A percentile compares a stretch with the other conserved stretches of the same genome.
Conservation (phyloP, 2,888 invertebrate species). For the Syritta pipiens region DNA sequence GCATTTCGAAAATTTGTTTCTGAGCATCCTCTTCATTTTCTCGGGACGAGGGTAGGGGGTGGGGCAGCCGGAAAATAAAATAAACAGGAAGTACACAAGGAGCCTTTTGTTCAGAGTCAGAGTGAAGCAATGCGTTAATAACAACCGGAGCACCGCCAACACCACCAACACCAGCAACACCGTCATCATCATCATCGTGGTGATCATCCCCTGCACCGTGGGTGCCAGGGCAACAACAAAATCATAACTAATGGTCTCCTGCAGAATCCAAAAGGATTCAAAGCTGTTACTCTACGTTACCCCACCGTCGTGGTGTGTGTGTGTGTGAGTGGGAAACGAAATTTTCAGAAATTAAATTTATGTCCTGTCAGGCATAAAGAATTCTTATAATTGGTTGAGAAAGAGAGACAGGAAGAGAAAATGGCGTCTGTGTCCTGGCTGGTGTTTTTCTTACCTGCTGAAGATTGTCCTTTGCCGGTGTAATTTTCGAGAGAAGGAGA, state of each 20-base stretch:
- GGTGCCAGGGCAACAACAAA: not conserved
- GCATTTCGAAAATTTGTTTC: constrained; percentile 19
- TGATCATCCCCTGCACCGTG: not conserved
- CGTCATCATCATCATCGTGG: not conserved
- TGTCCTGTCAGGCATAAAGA: constrained; percentile 51
- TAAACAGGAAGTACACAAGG: constrained; percentile 11
- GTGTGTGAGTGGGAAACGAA: constrained; percentile 1
- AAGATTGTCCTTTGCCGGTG: constrained; percentile 23
- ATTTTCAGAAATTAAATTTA: constrained; percentile 58
- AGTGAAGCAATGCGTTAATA: constrained; percentile 18
- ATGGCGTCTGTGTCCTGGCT: not conserved
- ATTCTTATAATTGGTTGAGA: constrained; percentile 55
- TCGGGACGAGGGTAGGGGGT: not conserved
- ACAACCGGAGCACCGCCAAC: not conserved
- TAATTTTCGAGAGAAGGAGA: not conserved
- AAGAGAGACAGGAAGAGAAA: not conserved
- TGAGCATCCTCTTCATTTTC: constrained; percentile 27
- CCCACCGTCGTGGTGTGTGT: not conserved
- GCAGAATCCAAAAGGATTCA: constrained; percentile 5
- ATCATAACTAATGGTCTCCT: constrained; percentile 24
- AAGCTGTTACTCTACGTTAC: constrained; percentile 1
- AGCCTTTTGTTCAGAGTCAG: constrained; percentile 10
- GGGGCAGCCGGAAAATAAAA: not conserved
- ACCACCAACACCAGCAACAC: not conserved
- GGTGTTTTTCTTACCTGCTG: not conserved